Evolutionary conservation across 2,888 invertebrate species (phyloP), one percentile per base, ranked within the genome.

Genomic region (Gisinianus flammeolus): DNA sequence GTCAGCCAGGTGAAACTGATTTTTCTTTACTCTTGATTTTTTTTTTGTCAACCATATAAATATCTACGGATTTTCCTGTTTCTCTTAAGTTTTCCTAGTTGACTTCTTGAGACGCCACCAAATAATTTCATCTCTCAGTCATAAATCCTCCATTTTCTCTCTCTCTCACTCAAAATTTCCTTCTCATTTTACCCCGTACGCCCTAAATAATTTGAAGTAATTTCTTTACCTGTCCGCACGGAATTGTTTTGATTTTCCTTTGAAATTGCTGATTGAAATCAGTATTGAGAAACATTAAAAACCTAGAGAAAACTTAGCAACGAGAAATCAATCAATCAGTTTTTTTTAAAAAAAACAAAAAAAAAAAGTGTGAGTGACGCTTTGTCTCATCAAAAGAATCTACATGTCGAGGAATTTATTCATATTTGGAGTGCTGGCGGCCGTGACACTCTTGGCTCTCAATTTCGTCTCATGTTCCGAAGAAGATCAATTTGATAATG

Each of bases 401-500:
- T n/a, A n/a, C n/a, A n/a, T n/a, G n/a, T n/a, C n/a, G n/a, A n/a
- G n/a, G n/a, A n/a, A n/a, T n/a, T n/a, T n/a, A n/a, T n/a, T n/a
- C n/a, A n/a, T 33, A 33, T 62, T 72, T 33, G 58, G 31, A 19
- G 56, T 72, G 31, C 72, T 72, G 4, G 72, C 72, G 33, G 28
- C 28, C 64, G 56, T n/a, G n/a, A n/a, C 56, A 56, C 64, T 64
- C 64, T 30, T 64, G 24, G 64, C 64, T 64, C 5, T 64, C 64
- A 28, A 24, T 28, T 64, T 24, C 30, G 19, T 44, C 19, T 44
- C 44, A n/a, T n/a, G n/a, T n/a, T n/a, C n/a, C n/a, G 77, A 77
- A 19, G 77, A 77, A 31, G 77, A 77, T 31, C 70, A 28, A 28
- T 67, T 76, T 28, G 70, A 77, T n/a, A 77, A 69, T 70, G 58